Percentiles rank a stretch among this genome's conserved stretches.
Conservation (phyloP, 2,113 vertebrate genomes). For the Pampusana beccarii region DNA sequence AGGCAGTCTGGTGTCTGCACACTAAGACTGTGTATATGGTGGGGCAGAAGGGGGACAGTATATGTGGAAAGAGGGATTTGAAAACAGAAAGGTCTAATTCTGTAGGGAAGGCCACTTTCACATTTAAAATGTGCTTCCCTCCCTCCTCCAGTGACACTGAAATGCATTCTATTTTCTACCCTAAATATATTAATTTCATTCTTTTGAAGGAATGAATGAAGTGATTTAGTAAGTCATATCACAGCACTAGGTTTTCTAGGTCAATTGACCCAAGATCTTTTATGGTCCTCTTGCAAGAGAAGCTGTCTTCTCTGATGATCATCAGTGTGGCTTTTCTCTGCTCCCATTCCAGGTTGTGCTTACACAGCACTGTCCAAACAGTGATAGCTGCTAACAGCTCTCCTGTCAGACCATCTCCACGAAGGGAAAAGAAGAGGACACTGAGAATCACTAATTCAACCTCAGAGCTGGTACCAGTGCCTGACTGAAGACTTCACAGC, state of each 20-base stretch:
- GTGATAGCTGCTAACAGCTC: not conserved
- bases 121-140: not conserved
- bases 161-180: not conserved
- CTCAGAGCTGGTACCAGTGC: not conserved
- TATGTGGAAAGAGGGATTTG: not conserved
- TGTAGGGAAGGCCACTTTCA: not conserved
- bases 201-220: not conserved
- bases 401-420: not conserved
- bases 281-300: not conserved
- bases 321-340: not conserved
- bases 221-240: not conserved
- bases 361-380: accelerated
- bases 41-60: accelerated
- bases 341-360: not conserved
- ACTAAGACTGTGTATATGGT: not conserved
- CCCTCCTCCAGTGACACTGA: not conserved
- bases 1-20: not conserved
- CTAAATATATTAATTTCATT: not conserved
- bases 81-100: not conserved
- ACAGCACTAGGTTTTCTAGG: not conserved
- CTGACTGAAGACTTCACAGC: not conserved
- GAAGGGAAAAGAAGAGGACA: not conserved
- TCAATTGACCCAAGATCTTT: not conserved
- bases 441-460: not conserved
- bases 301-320: not conserved